These are phyloP conservation scores for Chinchilla lanigera DNA, from an alignment of 2,113 vertebrate species.

Conservation along the genomic window DNA sequence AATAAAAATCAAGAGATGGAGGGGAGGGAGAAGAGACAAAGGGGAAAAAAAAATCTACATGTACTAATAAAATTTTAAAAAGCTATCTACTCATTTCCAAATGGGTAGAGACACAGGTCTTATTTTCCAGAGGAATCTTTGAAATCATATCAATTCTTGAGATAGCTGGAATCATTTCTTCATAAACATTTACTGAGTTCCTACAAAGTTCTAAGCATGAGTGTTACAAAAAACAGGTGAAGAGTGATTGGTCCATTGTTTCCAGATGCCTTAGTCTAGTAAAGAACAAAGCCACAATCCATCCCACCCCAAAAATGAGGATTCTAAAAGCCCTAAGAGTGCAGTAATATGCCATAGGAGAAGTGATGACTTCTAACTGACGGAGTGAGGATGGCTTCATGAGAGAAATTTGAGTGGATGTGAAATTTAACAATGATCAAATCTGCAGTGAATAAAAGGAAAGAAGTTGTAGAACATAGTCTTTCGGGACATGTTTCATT, in stretches of 20 bases:
- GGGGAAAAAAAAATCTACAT: background rate
- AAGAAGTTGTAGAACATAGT: background rate
- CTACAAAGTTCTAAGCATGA: background rate
- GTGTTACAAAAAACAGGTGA: background rate
- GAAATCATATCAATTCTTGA: background rate
- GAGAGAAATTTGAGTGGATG: background rate
- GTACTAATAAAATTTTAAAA: background rate
- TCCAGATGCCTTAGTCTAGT: background rate
- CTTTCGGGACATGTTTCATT: background rate
- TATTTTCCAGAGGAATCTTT: slow-evolving; percentile 22
- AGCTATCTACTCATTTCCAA: background rate
- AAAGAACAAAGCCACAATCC: background rate
- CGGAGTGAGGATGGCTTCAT: background rate
- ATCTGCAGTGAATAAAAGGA: background rate
- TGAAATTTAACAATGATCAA: background rate
- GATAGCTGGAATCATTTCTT: background rate
- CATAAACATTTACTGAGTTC: background rate
- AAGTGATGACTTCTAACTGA: background rate
- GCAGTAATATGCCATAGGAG: background rate
- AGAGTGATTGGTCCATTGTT: background rate
- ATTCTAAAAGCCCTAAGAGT: background rate
- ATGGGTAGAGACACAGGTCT: background rate
- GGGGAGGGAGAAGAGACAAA: background rate
- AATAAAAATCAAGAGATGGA: background rate
- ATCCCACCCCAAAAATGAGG: background rate